These are phyloP conservation scores for Calliphora vicina DNA, from an alignment of 1,140 invertebrate genomes.

Conservation along the genomic window DNA sequence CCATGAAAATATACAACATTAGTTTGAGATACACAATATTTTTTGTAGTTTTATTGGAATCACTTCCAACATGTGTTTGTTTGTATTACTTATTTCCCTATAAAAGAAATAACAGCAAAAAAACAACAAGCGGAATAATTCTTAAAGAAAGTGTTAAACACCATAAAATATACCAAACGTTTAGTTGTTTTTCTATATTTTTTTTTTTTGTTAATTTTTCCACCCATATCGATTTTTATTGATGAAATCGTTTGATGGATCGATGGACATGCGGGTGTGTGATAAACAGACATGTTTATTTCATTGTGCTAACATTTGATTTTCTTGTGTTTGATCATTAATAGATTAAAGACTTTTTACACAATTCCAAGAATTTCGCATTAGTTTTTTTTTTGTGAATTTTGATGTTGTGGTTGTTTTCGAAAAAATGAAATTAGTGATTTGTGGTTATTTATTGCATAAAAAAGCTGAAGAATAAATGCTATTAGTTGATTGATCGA, in stretches of 20 bases:
- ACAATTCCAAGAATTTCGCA: conserved; percentile 20
- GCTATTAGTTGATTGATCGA: neutral
- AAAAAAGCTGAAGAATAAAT: neutral
- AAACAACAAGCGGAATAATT: neutral
- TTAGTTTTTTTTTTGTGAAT: neutral
- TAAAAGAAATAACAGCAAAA: neutral
- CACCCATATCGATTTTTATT: neutral
- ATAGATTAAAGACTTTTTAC: neutral
- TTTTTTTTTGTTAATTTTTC: neutral
- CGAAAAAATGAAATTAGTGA: neutral
- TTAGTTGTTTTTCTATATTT: neutral
- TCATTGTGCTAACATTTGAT: neutral
- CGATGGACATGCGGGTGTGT: neutral
- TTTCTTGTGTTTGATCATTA: neutral
- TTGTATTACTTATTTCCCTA: no score
- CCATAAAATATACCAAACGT: neutral
- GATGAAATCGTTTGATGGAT: conserved; percentile 26
- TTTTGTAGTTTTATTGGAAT: no score
- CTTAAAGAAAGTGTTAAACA: neutral
- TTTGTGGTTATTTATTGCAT: neutral
- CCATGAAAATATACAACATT: no score
- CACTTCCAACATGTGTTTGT: no score
- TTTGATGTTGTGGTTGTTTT: neutral
- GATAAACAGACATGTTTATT: conserved; percentile 24
- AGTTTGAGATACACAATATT: no score